phyloP scores from a whole-genome alignment of 1,140 invertebrate species.

The Nomia melanderi region DNA sequence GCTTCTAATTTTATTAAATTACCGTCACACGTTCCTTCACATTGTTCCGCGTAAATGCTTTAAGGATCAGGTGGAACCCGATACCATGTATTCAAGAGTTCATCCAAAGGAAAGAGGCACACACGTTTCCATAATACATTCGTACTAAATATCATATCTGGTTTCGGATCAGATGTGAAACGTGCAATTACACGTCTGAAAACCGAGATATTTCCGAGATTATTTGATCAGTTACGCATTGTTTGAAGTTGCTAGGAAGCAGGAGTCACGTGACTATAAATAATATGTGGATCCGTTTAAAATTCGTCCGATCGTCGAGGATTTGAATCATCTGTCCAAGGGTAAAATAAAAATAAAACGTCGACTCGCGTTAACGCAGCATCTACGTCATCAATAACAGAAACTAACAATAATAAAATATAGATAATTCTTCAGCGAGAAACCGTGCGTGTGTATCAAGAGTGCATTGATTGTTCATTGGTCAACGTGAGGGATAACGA shows the following conservation, averaged over 20 bases:
- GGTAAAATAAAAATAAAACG: background rate
- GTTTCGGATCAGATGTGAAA: background rate
- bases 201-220: background rate
- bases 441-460: background rate
- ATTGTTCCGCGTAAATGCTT: background rate
- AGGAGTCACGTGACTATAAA: background rate
- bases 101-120: background rate
- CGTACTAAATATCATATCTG: background rate
- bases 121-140: too few species aligned
- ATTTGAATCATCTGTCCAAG: background rate
- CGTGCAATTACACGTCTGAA: background rate
- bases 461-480: constrained; percentile 32
- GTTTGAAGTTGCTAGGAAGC: constrained; percentile 35
- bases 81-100: background rate
- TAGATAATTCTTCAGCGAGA: background rate
- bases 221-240: background rate
- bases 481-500: background rate
- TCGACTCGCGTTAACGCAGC: background rate
- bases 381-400: background rate
- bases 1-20: background rate
- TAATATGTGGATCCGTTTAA: background rate
- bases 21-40: background rate
- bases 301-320: background rate
- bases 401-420: background rate
- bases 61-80: background rate